Evolutionary conservation across 2,888 invertebrate species (phyloP), one percentile per base, ranked within the genome.

Genomic region (Nysson spinosus): DNA sequence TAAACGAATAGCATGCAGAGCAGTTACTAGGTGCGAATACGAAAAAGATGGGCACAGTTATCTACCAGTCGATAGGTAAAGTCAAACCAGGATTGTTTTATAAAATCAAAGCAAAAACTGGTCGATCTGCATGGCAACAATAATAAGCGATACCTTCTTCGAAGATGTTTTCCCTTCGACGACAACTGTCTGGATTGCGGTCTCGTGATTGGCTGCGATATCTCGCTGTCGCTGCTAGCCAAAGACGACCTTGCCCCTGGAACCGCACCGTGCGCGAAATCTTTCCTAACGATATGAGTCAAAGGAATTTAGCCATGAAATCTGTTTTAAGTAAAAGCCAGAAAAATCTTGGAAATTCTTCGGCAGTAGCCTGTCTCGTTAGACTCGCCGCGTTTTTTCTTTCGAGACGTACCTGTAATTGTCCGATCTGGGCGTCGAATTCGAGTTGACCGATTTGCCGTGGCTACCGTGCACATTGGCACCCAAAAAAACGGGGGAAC

Each of bases 211-310:
- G 87, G 83, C 72, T 87, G 87, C 5, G 89, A 90, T 61, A 90
- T 85, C 78, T 90, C 90, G 35, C 90, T 89, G 80, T 89, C 88
- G 44, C 90, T 90, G 78, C 89, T 90, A 37, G 88, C 88, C 74
- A 90, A 89, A 0, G 89, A 89, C 0, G 83, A 83, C 74, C 84
- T 85, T 14, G 85, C 84, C 46, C 85, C 85, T 68, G 24, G 24
- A 30, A 87, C 87, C 7, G 89, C 88, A n/a, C 93, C 93, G 75
- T 92, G 91, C 20, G 93, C 93, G 89, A 93, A 93, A 88, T 93
- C 92, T 85, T 84, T 84, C 65, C 83, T 84, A 57, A 64, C n/a
- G n/a, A n/a, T n/a, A n/a, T n/a, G n/a, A n/a, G n/a, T n/a, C n/a
- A n/a, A n/a, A n/a, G n/a, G n/a, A n/a, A n/a, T n/a, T n/a, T n/a